Base-by-base conservation (phyloP, 35 echinoderm and acorn worm species). In the Patiria miniata region DNA sequence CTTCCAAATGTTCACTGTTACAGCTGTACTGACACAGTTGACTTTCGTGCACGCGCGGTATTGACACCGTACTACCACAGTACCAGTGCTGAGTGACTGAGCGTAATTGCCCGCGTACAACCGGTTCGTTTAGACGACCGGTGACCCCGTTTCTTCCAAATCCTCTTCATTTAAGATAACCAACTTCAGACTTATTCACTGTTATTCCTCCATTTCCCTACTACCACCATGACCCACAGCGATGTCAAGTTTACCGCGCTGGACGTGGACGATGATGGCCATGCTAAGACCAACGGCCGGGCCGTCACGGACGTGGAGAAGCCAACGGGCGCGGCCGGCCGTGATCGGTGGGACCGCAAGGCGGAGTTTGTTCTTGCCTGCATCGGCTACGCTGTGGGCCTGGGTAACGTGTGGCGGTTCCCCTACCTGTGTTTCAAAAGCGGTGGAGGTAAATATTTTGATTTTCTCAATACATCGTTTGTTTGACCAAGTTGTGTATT, bases 341-440 rank as follows among this genome's bases (percentile, higher is more conserved):
- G 87, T 18, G 87, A 89, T 36, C 79, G 58, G 17, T 89, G 87
- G 87, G 87, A 78, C 8, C 79, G 78, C 50, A 81, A 82, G 54
- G 78, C 79, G 36, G 52, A 90, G 38, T 92, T 92, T 30, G 30
- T 92, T 21, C 56, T 92, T 6, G 90, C 84, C 5, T 86, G 90
- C 60, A 57, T 92, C 36, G 90, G 90, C 36, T 92, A 78, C 51
- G 90, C 90, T 23, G 90, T 92, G 0, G 90, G 90, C 34, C 90
- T 92, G 3, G 90, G 90, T 2, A 92, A 92, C 68, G 83, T 81
- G 1, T 92, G 90, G 90, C 34, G 90, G n/a, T 92, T 92, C 30
- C 90, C 90, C 30, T 92, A 92, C 39, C 83, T 92, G 12, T 92
- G 90, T 39, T 92, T 87, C 68, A 40, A 80, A 54, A 92, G 73